phyloP scores from a whole-genome alignment of 2,113 vertebrate species.

The Saguinus midas region DNA sequence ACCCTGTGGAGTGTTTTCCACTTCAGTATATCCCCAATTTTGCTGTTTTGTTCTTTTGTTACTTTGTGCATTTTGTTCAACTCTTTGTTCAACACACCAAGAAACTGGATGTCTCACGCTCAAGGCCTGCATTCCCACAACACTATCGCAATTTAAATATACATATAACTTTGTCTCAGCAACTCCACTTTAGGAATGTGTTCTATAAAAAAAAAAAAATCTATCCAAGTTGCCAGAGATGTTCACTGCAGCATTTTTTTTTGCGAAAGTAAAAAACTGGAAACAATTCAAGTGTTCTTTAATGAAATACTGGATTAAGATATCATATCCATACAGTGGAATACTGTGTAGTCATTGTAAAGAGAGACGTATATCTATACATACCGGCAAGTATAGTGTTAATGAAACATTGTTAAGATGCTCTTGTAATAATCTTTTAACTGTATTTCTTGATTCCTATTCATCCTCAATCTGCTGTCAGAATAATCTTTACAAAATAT shows the following conservation, averaged over 20 bases:
- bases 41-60: too few relatives aligned
- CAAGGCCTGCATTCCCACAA: too few relatives aligned
- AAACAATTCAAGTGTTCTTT: not conserved
- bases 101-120: too few relatives aligned
- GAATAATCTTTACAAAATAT: constrained; percentile 14
- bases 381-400: not conserved
- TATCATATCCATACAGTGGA: not conserved
- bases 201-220: not conserved
- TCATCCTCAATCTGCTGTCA: not conserved
- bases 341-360: not conserved
- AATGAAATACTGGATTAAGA: not conserved
- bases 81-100: too few relatives aligned
- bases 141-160: not conserved
- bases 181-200: not conserved
- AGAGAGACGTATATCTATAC: not conserved
- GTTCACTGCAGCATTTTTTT: not conserved
- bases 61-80: too few relatives aligned
- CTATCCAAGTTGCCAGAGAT: not conserved
- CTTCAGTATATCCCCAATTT: too few relatives aligned
- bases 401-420: not conserved
- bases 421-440: not conserved
- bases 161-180: not conserved
- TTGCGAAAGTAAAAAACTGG: not conserved
- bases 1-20: too few relatives aligned
- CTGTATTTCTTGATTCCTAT: not conserved